These are phyloP conservation scores for Trichogramma pretiosum DNA, from an alignment of 1,140 invertebrate species.

Conservation along the genomic window DNA sequence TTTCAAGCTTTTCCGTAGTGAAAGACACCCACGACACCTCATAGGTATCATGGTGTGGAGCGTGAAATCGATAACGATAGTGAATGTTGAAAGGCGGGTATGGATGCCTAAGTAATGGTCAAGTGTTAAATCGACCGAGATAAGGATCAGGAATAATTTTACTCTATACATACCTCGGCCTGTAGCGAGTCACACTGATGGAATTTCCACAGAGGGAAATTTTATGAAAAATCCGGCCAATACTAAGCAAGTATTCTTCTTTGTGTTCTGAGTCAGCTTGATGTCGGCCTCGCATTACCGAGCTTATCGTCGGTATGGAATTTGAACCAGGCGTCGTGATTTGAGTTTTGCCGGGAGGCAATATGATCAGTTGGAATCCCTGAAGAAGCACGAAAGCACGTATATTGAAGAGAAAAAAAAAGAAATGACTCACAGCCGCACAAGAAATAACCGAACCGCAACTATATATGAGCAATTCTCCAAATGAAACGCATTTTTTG, in stretches of 20 bases:
- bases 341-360: constrained; percentile 46
- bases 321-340: constrained; percentile 40
- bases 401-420: too few species aligned
- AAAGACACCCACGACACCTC: constrained; percentile 93
- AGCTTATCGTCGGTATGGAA: constrained; percentile 32
- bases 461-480: too few species aligned
- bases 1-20: constrained; percentile 88
- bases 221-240: constrained; percentile 91
- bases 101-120: constrained; percentile 61
- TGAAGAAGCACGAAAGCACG: too few species aligned
- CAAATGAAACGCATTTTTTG: too few species aligned
- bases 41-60: constrained; percentile 86
- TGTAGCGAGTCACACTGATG: constrained; percentile 86
- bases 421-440: too few species aligned
- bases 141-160: constrained; percentile 3
- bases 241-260: constrained; percentile 78
- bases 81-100: constrained; percentile 85
- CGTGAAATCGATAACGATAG: constrained; percentile 86
- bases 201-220: constrained; percentile 72
- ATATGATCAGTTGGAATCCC: constrained; percentile 80
- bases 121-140: too few species aligned
- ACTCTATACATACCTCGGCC: constrained; percentile 63
- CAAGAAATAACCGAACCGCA: too few species aligned
- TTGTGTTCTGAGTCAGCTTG: constrained; percentile 47
- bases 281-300: constrained; percentile 42